Evolutionary conservation across 1,140 invertebrate species (phyloP).

Genomic region (Luehdorfia chinensis): DNA sequence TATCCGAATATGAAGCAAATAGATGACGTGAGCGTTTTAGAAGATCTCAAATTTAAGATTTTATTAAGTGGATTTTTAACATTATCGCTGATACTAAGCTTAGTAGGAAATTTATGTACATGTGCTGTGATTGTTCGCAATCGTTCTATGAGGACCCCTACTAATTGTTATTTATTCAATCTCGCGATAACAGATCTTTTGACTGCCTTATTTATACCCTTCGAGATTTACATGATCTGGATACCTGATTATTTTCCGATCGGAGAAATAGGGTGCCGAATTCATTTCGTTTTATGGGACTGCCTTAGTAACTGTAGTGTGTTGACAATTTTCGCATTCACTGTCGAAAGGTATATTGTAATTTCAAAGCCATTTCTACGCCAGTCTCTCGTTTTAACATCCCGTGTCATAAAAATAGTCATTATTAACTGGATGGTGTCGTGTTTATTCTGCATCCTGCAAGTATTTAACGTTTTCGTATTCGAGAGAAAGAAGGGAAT

Average conservation of each 20-base stretch:
- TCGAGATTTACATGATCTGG: conserved; percentile 92
- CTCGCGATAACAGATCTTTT: conserved; percentile 94
- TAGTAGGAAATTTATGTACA: conserved; percentile 93
- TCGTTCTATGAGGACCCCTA: conserved; percentile 92
- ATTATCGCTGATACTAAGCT: conserved; percentile 88
- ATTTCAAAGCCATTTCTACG: conserved; percentile 85
- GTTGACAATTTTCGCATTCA: conserved; percentile 89
- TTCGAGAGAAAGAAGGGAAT: conserved; percentile 69
- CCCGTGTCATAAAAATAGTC: conserved; percentile 85
- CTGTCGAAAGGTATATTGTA: conserved; percentile 87
- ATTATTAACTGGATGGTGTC: conserved; percentile 84
- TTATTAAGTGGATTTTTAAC: conserved; percentile 87
- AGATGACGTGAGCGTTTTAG: conserved; percentile 54
- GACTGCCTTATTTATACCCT: conserved; percentile 85
- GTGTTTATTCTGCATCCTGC: conserved; percentile 86
- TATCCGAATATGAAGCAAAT: conserved; percentile 13
- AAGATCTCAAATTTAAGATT: conserved; percentile 84
- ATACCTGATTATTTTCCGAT: conserved; percentile 90
- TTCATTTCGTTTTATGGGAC: conserved; percentile 90
- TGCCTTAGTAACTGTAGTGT: conserved; percentile 95
- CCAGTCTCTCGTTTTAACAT: conserved; percentile 89
- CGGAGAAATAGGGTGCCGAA: conserved; percentile 89
- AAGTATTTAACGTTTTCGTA: conserved; percentile 84
- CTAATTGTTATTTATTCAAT: conserved; percentile 95
- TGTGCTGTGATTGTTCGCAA: conserved; percentile 95